Base-by-base conservation (phyloP, 2,888 invertebrate genomes). In the Aspidiotus destructor region DNA sequence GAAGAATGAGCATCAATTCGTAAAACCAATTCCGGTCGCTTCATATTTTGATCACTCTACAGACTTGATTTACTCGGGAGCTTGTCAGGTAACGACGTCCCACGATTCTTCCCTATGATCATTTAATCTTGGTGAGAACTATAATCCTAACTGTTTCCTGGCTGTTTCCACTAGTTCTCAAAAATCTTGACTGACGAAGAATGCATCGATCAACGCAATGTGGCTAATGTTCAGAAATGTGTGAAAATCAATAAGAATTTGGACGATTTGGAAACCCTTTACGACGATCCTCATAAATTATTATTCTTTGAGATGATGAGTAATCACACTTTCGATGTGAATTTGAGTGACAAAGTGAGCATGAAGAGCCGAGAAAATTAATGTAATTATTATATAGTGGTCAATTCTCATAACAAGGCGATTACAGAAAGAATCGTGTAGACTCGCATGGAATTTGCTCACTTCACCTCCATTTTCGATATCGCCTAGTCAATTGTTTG, bases 241-340 rank as follows among this genome's bases (percentile, higher is more conserved):
- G 85, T 97, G 40, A 81, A 97, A 73, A 89, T 96, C 9, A 94
- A 95, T 1, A 96, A 96, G 2, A 96, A 95, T 77, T 96, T 96
- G 76, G 96, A 96, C 79, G 97, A 98, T 79, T 78, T 98, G 70
- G 85, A 87, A 15, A 79, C 87, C 62, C 95, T 97, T 1, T 97
- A 97, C 1, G 81, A 81, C 8, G 97, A 97, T 79, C 86, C 89
- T 7, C 88, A 88, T 76, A 97, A 98, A 80, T 97, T 97, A 75
- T 96, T 97, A 0, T 97, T 97, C 79, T 98, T 98, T 79, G 97
- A 98, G 80, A 98, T 98, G 97, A 82, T 98, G 0, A 97, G 97
- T 16, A 95, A 89, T 77, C 97, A 97, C 97, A 96, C 96, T 0
- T 98, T 98, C 80, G 90, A 28, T 28, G 28, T 28, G 28, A 28